Evolutionary conservation across 2,888 invertebrate species (phyloP), one percentile per base, ranked within the genome.

Genomic region (Dryobotodes eremita): DNA sequence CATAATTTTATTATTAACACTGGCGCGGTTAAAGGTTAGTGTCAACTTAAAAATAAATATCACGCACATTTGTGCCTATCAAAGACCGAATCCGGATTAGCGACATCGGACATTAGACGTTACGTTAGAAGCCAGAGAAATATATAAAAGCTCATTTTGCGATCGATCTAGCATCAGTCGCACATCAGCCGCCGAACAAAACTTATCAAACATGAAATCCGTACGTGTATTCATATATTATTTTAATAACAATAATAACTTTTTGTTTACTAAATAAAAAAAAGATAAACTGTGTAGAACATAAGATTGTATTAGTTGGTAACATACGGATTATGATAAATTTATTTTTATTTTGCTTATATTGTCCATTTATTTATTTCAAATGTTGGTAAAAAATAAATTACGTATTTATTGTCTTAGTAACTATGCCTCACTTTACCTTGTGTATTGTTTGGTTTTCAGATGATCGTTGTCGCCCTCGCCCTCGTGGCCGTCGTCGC

Each of bases 401-500:
- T n/a, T n/a, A n/a, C n/a, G 1, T 66, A 66, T 48, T 48, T 20
- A 26, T 20, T 20, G 20, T 13, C 48, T 48, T 4, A 26, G 26
- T 68, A 66, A 48, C 20, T 20, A 50, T 50, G 48, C 20, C 48
- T 72, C 23, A 36, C 7, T 31, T 55, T 64, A 31, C 61, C n/a
- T 20, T 77, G 13, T 66, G 8, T 66, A 20, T 53, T 64, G 55
- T 62, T 74, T 77, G 64, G 11, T 46, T 46, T 46, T 46, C 76
- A 87, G 88, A 79, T 86, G 36, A 75, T 86, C 71, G 6, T 86
- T 10, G 79, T 88, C 36, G 79, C 83, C 42, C 75, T 89, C 46
- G 89, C 88, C 69, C 78, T 90, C 15, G 88, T 85, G 85, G 89
- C 88, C 55, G 70, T 80, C 53, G 82, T 78, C 57, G 80, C 71